phyloP scores from a whole-genome alignment of 2,888 invertebrate genomes.

The Monopis laevigella region DNA sequence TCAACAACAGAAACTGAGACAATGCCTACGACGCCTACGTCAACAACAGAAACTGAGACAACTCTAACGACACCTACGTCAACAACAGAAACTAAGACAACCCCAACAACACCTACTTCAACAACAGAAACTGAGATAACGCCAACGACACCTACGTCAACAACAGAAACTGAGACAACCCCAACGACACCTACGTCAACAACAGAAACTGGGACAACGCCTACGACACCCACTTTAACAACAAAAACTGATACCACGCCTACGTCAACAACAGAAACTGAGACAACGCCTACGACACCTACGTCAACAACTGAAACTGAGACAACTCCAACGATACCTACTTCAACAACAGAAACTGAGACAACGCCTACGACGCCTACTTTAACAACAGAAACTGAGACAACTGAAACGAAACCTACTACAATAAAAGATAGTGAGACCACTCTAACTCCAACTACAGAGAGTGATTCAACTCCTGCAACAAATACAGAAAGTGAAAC shows the following conservation, averaged over 20 bases:
- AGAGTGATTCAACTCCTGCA: not conserved
- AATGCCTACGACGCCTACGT: not conserved
- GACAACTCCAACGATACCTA: not conserved
- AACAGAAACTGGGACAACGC: not conserved
- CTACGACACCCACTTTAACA: not conserved
- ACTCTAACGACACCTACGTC: not conserved
- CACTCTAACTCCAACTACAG: not conserved
- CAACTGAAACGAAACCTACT: conserved; percentile 1
- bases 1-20: not conserved
- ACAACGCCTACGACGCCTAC: not conserved
- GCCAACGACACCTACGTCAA: not conserved
- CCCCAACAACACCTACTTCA: not conserved
- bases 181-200: not conserved
- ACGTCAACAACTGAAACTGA: conserved; percentile 11
- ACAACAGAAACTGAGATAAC: not conserved
- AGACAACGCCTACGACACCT: conserved; percentile 4
- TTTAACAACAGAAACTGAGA: conserved; percentile 2
- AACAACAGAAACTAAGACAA: conserved; percentile 1
- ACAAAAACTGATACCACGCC: not conserved
- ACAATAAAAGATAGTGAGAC: conserved; percentile 1
- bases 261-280: conserved; percentile 9
- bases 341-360: not conserved
- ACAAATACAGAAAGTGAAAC: conserved; percentile 4
- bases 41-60: conserved; percentile 6
- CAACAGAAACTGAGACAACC: not conserved